A percentile compares a stretch with the other conserved stretches of the same genome.
Conservation (phyloP, 2,888 invertebrate species). For the Habroteleia sp. region DNA sequence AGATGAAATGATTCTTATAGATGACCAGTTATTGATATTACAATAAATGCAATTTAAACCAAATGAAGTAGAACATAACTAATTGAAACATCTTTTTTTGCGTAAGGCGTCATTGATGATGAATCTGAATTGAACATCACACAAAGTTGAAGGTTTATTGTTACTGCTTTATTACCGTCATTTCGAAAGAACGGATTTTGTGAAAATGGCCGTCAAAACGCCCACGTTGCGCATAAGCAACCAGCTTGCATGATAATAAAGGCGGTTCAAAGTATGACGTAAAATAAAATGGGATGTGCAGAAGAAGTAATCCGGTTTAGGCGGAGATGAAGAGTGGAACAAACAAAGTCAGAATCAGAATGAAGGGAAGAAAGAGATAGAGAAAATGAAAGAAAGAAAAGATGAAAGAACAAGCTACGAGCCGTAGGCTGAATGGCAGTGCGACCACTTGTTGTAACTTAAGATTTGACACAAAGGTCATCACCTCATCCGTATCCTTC, state of each 20-base stretch:
- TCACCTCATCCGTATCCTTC: slow-evolving; percentile 55
- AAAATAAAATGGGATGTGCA: slow-evolving; percentile 57
- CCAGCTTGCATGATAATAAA: slow-evolving; percentile 58
- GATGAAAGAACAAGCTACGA: slow-evolving; percentile 31
- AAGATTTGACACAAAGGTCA: slow-evolving; percentile 73
- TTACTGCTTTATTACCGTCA: slow-evolving; percentile 57
- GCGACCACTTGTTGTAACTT: slow-evolving; percentile 74
- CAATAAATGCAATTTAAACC: too few relatives aligned
- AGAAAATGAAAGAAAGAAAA: slow-evolving; percentile 44
- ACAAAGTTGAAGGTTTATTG: slow-evolving; percentile 47
- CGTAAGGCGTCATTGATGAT: slow-evolving; percentile 28
- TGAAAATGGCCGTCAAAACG: slow-evolving; percentile 58
- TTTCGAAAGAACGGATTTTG: slow-evolving; percentile 54
- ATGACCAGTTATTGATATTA: too few relatives aligned
- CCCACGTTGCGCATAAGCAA: slow-evolving; percentile 57
- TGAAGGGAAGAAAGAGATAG: slow-evolving; percentile 38
- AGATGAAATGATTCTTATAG: too few relatives aligned
- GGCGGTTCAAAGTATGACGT: slow-evolving; percentile 56
- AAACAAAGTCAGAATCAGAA: slow-evolving; percentile 61
- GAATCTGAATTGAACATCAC: slow-evolving; percentile 42
- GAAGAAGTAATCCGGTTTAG: slow-evolving; percentile 42
- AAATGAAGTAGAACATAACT: too few relatives aligned
- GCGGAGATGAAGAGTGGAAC: slow-evolving; percentile 51
- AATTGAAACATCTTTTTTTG: slow-evolving; percentile 42
- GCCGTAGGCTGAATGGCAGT: slow-evolving; percentile 58